Conservation (phyloP, 2,888 invertebrate genomes). For the Aquatica leii region DNA sequence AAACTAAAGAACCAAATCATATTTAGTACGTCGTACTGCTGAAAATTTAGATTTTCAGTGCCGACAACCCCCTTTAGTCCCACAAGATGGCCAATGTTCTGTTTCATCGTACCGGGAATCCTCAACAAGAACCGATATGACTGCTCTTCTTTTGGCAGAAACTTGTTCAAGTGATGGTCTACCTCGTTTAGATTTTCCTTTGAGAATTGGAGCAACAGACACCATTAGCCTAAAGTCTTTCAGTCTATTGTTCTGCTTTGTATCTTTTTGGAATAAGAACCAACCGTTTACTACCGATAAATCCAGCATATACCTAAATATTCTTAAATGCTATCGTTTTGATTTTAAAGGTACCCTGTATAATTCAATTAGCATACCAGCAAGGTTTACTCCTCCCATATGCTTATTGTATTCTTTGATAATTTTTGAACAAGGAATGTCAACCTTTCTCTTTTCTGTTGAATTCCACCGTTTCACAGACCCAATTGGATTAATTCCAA, state of each 20-base stretch:
- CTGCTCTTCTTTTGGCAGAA: neutral
- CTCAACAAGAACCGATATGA: neutral
- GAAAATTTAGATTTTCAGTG: neutral
- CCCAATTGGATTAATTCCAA: neutral
- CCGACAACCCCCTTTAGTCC: neutral
- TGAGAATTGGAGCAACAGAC: too few species aligned
- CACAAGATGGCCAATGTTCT: neutral
- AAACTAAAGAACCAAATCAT: neutral
- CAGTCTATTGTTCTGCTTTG: too few species aligned
- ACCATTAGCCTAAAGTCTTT: too few species aligned
- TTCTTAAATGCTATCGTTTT: neutral
- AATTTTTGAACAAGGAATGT: neutral
- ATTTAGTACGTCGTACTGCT: neutral
- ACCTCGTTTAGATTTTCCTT: neutral
- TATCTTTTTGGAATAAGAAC: neutral
- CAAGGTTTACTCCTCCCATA: neutral
- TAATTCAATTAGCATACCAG: neutral
- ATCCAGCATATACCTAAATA: neutral
- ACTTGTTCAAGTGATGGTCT: neutral
- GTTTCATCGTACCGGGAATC: neutral
- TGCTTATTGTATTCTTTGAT: too few species aligned
- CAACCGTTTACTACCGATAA: neutral
- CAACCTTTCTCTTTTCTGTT: neutral
- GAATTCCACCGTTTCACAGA: neutral
- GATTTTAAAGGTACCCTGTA: neutral